These are phyloP conservation scores for Acholoe squamosa DNA, from an alignment of 2,888 invertebrate species.

Conservation along the genomic window DNA sequence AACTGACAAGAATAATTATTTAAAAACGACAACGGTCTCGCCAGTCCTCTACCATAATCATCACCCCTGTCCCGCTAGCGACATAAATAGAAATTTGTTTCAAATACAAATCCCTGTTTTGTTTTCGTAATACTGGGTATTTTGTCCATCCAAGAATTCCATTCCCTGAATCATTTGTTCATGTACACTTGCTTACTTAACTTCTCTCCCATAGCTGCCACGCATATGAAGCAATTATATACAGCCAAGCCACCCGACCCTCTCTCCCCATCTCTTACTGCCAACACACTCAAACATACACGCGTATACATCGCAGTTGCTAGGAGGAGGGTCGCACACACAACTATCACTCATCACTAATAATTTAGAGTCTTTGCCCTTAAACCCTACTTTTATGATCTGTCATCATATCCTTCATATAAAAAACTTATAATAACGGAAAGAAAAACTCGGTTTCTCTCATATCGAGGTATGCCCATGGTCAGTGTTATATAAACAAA, in stretches of 20 bases:
- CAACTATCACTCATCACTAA: neutral
- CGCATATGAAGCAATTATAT: conserved; percentile 42
- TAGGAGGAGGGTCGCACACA: neutral
- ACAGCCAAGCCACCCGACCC: conserved; percentile 36
- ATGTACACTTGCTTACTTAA: conserved; percentile 17
- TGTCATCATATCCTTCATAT: conserved; percentile 21
- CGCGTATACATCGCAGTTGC: too few species aligned
- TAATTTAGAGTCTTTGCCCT: neutral
- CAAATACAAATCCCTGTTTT: neutral
- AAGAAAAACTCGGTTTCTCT: neutral
- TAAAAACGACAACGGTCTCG: neutral
- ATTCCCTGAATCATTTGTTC: neutral
- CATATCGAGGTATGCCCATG: conserved; percentile 37
- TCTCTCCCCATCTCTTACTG: neutral
- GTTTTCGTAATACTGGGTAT: conserved; percentile 28
- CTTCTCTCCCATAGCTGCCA: conserved; percentile 42
- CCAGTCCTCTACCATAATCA: neutral
- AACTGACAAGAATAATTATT: conserved; percentile 21
- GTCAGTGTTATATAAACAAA: conserved; percentile 7
- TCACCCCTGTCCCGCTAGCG: neutral
- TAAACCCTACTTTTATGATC: conserved; percentile 40
- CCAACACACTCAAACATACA: neutral
- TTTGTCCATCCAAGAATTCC: neutral
- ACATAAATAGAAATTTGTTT: conserved; percentile 8
- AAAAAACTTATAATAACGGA: conserved; percentile 28